Conservation (phyloP, 1,140 invertebrate genomes). For the Drosophila nebulosa region DNA sequence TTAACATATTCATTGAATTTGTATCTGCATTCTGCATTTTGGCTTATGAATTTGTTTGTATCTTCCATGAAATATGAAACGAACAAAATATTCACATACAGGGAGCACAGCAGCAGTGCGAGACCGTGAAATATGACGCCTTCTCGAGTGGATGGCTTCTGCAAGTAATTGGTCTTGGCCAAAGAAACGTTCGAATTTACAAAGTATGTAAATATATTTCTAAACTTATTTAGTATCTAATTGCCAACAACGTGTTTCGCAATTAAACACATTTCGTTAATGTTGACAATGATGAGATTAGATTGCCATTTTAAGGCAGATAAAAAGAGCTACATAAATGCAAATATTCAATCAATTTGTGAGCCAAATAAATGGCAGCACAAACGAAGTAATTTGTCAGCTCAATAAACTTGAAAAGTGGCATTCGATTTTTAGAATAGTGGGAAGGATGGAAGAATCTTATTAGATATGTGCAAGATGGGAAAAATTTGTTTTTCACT, state of each 20-base stretch:
- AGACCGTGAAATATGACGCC: not conserved
- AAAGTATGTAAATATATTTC: not conserved
- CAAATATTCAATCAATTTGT: not conserved
- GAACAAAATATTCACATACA: not conserved
- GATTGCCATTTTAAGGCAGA: not conserved
- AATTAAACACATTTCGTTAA: not conserved
- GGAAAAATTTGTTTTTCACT: too few relatives aligned
- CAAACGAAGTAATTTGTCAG: too few relatives aligned
- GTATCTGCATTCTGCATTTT: constrained; percentile 17
- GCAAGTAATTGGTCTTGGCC: not conserved
- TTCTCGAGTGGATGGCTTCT: not conserved
- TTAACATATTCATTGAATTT: constrained; percentile 75
- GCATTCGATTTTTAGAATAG: too few relatives aligned
- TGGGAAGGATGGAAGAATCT: too few relatives aligned
- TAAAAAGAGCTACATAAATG: not conserved
- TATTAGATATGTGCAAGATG: too few relatives aligned
- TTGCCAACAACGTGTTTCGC: not conserved
- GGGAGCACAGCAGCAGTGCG: not conserved
- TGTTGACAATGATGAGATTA: not conserved
- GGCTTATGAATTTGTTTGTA: not conserved
- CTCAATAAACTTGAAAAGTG: too few relatives aligned
- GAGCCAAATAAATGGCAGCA: too few relatives aligned
- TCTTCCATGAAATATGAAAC: not conserved
- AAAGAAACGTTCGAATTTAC: not conserved
- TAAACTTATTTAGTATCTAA: not conserved